Base-by-base conservation (phyloP, 2,888 invertebrate species). In the Notodonta dromedarius region DNA sequence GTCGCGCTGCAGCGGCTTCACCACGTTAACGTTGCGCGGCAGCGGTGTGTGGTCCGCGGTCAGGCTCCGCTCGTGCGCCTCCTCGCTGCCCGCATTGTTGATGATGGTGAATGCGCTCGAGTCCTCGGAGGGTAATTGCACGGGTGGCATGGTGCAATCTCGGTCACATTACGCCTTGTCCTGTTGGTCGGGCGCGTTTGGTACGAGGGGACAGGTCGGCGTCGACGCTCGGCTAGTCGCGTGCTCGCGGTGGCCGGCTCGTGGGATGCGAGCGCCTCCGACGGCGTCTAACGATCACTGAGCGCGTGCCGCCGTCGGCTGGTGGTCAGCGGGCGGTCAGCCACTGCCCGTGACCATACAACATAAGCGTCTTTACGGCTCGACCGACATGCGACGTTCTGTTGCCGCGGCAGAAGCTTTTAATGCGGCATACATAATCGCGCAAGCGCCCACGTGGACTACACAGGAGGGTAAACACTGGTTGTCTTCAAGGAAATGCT, bases 61-160 rank as follows among this genome's bases (percentile, higher is more conserved):
- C 60, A 56, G 46, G 58, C 54, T 69, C 55, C 61, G 56, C 67
- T 60, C 63, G 57, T 59, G 61, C 65, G 61, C 61, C 63, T 60
- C 59, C 54, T 66, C 63, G 57, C 61, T 72, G 44, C 65, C 69
- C 56, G 79, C 83, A 61, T 73, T 77, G 72, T 80, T 79, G 74
- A 86, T 74, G 60, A 91, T 83, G 65, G 89, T 84, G 78, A 89
- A 90, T 55, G 88, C 85, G 77, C 81, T 80, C 56, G 80, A 63
- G 60, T 83, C 82, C 60, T 82, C 78, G 62, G 79, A 66, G 55
- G 83, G 72, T 46, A 74, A 66, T 61, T 80, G 78, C 63, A 80
- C 80, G 65, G 88, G 81, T 59, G 89, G 85, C 91, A 90, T 90
- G 77, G 80, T 50, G 50, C 16, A n/a, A 1, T 11, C 16, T 50